Base-by-base conservation (phyloP, 2,888 invertebrate genomes). In the Agriopis aurantiaria region DNA sequence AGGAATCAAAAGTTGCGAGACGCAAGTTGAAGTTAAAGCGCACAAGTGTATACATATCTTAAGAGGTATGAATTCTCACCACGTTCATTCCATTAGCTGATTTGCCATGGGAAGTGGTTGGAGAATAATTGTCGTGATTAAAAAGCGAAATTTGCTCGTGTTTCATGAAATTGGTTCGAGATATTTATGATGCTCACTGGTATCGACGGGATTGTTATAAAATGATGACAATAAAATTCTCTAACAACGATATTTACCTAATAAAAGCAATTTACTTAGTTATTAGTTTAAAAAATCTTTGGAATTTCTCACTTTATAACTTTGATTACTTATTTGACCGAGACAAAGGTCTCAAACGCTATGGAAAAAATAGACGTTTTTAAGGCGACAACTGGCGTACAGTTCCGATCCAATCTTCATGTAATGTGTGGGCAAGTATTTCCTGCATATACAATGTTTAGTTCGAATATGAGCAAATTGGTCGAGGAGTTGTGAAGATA, bases 1-100 rank as follows among this genome's bases (percentile, higher is more conserved):
- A 48, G 11, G 12, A 12, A 51, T 51, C 8, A 51, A 17, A 33
- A 33, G 33, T 23, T 23, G 2, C n/a, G 17, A 14, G 14, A 8
- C 49, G 8, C 0, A 33, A 6, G 17, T 53, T 40, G 9, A 41
- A 43, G 11, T 10, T 56, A 41, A 41, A 41, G 3, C 14, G 7
- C 56, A 3, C 23, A 56, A 43, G 56, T 56, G 14, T 56, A 11
- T 8, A 12, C 14, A 43, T 17, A 56, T 41, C 46, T 17, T 51
- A 49, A 41, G 1, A 55, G 10, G 14, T 53, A 53, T 46, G 57
- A 45, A 88, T 88, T 88, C 86, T 65, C 75, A 83, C 84, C 88
- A 89, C 88, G 89, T 86, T 78, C 84, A 81, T 78, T 85, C 85
- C 88, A 89, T 88, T 88, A 88, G 84, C 85, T 88, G 88, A 87